phyloP scores from a whole-genome alignment of 2,113 vertebrate species.

The Spizaetus ornatus region DNA sequence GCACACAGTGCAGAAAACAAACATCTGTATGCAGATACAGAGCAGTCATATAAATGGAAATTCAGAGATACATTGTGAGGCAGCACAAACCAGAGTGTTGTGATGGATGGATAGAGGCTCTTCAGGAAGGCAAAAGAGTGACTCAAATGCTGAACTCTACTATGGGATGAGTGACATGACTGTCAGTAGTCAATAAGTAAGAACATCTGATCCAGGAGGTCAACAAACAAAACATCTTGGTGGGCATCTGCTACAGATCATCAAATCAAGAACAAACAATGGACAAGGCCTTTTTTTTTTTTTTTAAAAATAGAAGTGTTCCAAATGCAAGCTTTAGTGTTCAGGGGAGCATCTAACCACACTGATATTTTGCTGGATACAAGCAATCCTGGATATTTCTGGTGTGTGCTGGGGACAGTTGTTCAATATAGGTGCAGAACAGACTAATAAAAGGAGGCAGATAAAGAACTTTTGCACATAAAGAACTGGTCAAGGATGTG shows the following conservation, averaged over 20 bases:
- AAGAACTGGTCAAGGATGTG: neutral
- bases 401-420: neutral
- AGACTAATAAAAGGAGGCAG: neutral
- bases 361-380: neutral
- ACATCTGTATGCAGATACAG: neutral
- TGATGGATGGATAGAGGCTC: neutral
- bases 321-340: neutral
- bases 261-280: neutral
- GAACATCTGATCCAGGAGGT: neutral
- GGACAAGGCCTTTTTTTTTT: too few relatives aligned
- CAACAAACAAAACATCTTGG: neutral
- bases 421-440: neutral
- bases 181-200: neutral
- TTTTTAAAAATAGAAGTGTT: neutral
- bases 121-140: neutral
- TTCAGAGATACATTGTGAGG: neutral
- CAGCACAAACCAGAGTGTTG: neutral
- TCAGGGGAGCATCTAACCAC: neutral
- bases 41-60: neutral
- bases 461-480: neutral
- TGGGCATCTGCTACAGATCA: neutral
- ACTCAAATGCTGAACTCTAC: neutral
- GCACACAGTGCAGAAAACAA: neutral
- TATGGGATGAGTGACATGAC: neutral
- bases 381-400: neutral